A percentile compares a stretch with the other conserved stretches of the same genome.
Evolutionary conservation across 2,113 vertebrate species (phyloP).

Genomic region (Pipa parva): DNA sequence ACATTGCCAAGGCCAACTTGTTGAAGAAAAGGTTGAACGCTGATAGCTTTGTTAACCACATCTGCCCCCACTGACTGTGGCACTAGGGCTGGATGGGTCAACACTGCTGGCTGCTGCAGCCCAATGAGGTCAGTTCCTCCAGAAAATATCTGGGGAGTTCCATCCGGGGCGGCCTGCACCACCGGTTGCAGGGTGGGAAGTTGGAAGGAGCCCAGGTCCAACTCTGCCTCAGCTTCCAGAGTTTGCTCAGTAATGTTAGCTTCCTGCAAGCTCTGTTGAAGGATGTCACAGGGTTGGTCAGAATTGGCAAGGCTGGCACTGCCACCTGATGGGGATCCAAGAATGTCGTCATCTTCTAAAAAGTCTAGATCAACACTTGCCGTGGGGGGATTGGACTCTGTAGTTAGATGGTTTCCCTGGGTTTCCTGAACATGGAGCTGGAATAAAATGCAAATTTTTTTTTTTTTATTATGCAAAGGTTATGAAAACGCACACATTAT

Average conservation of each 20-base stretch:
- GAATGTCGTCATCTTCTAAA: slow-evolving; percentile 91
- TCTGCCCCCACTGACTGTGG: slow-evolving; percentile 72
- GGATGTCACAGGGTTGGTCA: slow-evolving; percentile 90
- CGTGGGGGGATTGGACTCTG: slow-evolving; percentile 63
- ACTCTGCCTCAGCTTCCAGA: slow-evolving; percentile 84
- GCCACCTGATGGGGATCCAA: slow-evolving; percentile 71
- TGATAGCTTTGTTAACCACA: slow-evolving; percentile 91
- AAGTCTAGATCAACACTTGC: slow-evolving; percentile 93
- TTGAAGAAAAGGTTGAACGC: slow-evolving; percentile 89
- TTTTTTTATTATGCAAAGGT: too few relatives aligned
- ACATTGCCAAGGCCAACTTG: slow-evolving; percentile 87
- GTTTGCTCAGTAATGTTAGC: slow-evolving; percentile 97
- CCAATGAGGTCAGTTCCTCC: slow-evolving; percentile 77
- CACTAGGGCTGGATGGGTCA: slow-evolving; percentile 82
- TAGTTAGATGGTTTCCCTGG: slow-evolving; percentile 75
- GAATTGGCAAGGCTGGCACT: slow-evolving; percentile 54
- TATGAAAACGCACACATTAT: too few relatives aligned
- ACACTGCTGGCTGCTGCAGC: slow-evolving; percentile 66
- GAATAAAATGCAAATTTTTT: too few relatives aligned
- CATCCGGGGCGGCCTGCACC: slow-evolving; percentile 65
- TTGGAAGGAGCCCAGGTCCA: slow-evolving; percentile 89
- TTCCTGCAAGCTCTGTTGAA: slow-evolving; percentile 93
- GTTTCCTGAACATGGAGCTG: slow-evolving; percentile 84
- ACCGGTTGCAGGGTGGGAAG: slow-evolving; percentile 82
- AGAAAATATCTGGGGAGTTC: slow-evolving; percentile 74